Conservation (phyloP, 2,888 invertebrate species). For the Hemicrepidius hirtus region DNA sequence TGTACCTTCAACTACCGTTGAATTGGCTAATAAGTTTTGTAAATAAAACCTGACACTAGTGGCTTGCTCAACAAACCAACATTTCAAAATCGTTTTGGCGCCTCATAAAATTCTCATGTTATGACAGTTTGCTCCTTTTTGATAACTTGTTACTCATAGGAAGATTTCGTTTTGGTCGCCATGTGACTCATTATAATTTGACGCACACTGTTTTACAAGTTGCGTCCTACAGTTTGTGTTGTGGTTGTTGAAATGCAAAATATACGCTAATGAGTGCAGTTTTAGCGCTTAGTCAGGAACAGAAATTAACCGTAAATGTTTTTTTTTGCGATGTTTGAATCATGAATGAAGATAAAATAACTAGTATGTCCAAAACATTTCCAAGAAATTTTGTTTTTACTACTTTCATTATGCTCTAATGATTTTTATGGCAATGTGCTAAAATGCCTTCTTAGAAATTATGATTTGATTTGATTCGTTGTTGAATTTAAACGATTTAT, state of each 20-base stretch:
- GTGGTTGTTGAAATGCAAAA: conserved; percentile 11
- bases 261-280: conserved; percentile 11
- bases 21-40: conserved; percentile 12
- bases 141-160: conserved; percentile 37
- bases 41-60: conserved; percentile 24
- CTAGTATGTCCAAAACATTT: neutral
- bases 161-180: conserved; percentile 23
- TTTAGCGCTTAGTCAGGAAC: conserved; percentile 1
- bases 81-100: conserved; percentile 15
- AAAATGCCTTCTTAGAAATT: neutral
- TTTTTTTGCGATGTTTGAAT: neutral
- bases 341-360: neutral
- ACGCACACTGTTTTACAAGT: conserved; percentile 21
- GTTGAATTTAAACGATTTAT: no score
- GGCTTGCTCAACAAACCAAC: conserved; percentile 3
- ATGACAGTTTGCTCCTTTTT: conserved; percentile 13
- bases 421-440: neutral
- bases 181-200: conserved; percentile 32
- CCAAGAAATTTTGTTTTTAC: neutral
- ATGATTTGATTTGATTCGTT: no score
- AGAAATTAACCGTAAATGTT: neutral
- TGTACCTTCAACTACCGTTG: neutral
- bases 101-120: conserved; percentile 22
- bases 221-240: conserved; percentile 4
- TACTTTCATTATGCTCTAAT: neutral